Evolutionary conservation across 2,888 invertebrate species (phyloP).

Genomic region (Saturnia pavonia): DNA sequence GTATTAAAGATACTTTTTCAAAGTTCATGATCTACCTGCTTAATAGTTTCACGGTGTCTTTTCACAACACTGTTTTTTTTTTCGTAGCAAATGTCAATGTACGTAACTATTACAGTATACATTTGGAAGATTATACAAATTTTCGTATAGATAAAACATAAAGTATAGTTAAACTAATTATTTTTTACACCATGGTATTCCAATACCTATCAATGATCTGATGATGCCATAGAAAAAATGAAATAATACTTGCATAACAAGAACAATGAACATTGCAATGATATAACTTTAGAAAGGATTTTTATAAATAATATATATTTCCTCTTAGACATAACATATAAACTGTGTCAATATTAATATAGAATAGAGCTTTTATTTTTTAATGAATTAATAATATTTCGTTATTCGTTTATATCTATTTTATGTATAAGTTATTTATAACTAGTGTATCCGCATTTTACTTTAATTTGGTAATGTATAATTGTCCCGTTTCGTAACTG

Average conservation of each 20-base stretch:
- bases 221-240: neutral
- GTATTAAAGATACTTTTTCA: too few species aligned
- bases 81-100: neutral
- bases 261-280: constrained; percentile 19
- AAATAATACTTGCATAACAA: constrained; percentile 10
- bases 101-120: neutral
- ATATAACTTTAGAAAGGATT: constrained; percentile 40
- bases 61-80: neutral
- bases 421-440: neutral
- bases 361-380: constrained; percentile 21
- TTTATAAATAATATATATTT: constrained; percentile 30
- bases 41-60: too few species aligned
- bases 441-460: neutral
- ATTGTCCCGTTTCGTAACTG: neutral
- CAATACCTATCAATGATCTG: neutral
- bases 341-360: constrained; percentile 33
- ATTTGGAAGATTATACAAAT: neutral
- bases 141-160: neutral
- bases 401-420: neutral
- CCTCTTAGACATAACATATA: constrained; percentile 33
- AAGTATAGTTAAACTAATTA: neutral
- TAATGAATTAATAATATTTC: neutral
- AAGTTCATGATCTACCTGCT: too few species aligned
- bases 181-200: neutral
- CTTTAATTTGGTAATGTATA: neutral